Percentiles rank a stretch among this genome's conserved stretches.
Evolutionary conservation across 2,888 invertebrate species (phyloP).

Genomic region (Esperia sulphurella): DNA sequence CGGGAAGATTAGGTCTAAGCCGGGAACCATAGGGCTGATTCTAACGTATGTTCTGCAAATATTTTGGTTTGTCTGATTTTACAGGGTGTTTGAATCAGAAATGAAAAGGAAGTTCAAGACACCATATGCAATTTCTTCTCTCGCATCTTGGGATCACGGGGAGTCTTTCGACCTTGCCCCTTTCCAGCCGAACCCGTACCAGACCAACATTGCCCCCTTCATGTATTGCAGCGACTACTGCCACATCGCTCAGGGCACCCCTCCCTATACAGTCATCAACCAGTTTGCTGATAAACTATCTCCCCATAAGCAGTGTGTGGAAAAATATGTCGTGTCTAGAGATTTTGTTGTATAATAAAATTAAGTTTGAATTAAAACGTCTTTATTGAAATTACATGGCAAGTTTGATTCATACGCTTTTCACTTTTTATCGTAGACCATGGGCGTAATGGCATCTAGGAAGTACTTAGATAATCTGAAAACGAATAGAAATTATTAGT

Average conservation of each 20-base stretch:
- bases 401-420: not conserved
- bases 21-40: too few relatives aligned
- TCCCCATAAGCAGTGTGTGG: slow-evolving; percentile 38
- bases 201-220: slow-evolving; percentile 66
- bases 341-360: slow-evolving; percentile 21
- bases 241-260: slow-evolving; percentile 60
- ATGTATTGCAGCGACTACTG: slow-evolving; percentile 75
- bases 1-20: too few relatives aligned
- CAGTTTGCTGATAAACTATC: slow-evolving; percentile 42
- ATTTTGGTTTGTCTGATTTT: not conserved
- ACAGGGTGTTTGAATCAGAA: slow-evolving; percentile 64
- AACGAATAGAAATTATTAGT: too few relatives aligned
- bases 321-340: slow-evolving; percentile 49
- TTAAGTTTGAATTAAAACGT: slow-evolving; percentile 1
- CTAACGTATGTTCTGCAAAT: too few relatives aligned
- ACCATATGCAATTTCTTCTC: slow-evolving; percentile 47
- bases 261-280: slow-evolving; percentile 56
- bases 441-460: too few relatives aligned
- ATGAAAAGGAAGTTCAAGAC: slow-evolving; percentile 52
- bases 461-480: too few relatives aligned
- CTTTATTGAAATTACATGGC: not conserved
- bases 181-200: slow-evolving; percentile 63
- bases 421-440: not conserved
- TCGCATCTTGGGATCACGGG: slow-evolving; percentile 58
- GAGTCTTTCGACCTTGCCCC: slow-evolving; percentile 59